A percentile compares a stretch with the other conserved stretches of the same genome.
phyloP scores from a whole-genome alignment of 1,140 invertebrate genomes.

The Cyphomyrmex costatus region DNA sequence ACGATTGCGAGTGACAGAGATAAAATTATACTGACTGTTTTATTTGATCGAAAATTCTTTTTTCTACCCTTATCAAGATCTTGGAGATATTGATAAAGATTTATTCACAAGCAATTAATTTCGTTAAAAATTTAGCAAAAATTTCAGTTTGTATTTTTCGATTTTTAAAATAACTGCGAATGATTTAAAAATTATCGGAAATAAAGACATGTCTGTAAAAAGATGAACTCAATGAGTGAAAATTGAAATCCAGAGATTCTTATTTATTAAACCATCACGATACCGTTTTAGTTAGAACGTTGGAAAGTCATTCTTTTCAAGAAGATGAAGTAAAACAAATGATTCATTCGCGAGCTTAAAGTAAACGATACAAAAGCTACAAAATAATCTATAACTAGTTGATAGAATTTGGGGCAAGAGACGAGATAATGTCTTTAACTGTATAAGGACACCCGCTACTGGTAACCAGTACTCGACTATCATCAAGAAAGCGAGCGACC shows the following conservation, averaged over 20 bases:
- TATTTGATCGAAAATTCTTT: not conserved
- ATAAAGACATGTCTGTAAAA: not conserved
- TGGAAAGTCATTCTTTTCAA: slow-evolving; percentile 6
- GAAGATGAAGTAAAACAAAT: not conserved
- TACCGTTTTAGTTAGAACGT: not conserved
- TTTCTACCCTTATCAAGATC: not conserved
- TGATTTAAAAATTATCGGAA: not conserved
- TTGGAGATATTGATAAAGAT: not conserved
- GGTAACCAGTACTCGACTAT: slow-evolving; percentile 70
- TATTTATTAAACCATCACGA: not conserved
- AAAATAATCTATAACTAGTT: not conserved
- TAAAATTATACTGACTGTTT: not conserved
- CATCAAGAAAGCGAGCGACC: slow-evolving; percentile 74
- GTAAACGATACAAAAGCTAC: not conserved
- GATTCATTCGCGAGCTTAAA: not conserved
- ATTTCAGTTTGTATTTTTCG: not conserved
- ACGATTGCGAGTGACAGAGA: not conserved
- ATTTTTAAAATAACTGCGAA: not conserved
- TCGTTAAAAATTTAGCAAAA: not conserved
- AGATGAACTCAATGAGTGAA: not conserved
- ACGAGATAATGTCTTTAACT: slow-evolving; percentile 67
- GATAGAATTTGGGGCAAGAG: slow-evolving; percentile 1
- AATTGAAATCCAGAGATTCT: not conserved
- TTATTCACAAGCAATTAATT: not conserved
- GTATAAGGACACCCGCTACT: slow-evolving; percentile 51